Evolutionary conservation across 2,797 vertebrate species (phyloP).

Genomic region (Poecilia velifera): DNA sequence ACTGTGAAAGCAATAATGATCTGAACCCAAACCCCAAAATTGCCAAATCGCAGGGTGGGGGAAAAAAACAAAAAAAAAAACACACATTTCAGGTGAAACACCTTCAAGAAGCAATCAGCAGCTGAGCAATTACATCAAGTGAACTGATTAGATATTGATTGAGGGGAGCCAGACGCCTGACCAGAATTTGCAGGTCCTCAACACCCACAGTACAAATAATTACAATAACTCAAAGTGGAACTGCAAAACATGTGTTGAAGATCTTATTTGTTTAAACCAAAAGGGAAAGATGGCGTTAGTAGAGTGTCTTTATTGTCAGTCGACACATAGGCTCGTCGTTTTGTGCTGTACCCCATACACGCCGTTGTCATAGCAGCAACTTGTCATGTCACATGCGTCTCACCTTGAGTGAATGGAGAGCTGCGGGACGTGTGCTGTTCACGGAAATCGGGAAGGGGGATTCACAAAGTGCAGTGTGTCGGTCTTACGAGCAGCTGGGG

Average conservation of each 20-base stretch:
- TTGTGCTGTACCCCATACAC: constrained; percentile 57
- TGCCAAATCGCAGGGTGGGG: not conserved
- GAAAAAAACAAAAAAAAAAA: not conserved
- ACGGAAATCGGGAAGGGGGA: constrained; percentile 41
- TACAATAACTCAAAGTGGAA: not conserved
- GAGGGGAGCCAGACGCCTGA: constrained; percentile 41
- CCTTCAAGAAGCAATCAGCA: constrained; percentile 53
- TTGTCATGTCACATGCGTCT: constrained; percentile 75
- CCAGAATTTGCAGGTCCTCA: constrained; percentile 36
- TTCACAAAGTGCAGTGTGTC: constrained; percentile 67
- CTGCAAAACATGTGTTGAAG: constrained; percentile 3
- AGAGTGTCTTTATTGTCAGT: constrained; percentile 63
- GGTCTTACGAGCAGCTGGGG: constrained; percentile 63
- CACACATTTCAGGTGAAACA: constrained; percentile 34
- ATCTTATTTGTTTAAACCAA: constrained; percentile 25
- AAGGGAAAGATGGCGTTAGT: constrained; percentile 47
- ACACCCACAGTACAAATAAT: constrained; percentile 12
- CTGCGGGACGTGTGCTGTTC: constrained; percentile 63
- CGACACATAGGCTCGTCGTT: constrained; percentile 66
- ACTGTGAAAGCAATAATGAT: constrained; percentile 32
- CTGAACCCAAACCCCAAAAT: not conserved
- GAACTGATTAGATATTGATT: constrained; percentile 65
- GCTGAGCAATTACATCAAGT: constrained; percentile 52
- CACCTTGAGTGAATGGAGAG: constrained; percentile 80
- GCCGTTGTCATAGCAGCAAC: constrained; percentile 80